Conservation (phyloP, 1,140 invertebrate genomes). For the Psix sp. region DNA sequence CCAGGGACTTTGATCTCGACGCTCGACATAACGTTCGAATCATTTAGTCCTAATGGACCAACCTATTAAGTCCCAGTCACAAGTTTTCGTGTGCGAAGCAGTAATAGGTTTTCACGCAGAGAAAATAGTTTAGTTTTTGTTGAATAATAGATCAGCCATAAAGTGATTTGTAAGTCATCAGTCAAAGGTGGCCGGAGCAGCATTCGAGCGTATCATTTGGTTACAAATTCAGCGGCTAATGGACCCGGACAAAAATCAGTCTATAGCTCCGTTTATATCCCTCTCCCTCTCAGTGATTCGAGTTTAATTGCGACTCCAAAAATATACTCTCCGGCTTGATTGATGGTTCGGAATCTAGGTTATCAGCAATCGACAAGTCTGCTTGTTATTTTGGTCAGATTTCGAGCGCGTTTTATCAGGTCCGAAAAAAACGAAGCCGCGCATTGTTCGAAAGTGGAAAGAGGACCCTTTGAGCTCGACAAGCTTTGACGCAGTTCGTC, state of each 20-base stretch:
- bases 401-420: constrained; percentile 15
- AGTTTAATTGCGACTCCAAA: constrained; percentile 28
- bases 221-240: constrained; percentile 36
- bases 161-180: constrained; percentile 48
- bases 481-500: constrained; percentile 43
- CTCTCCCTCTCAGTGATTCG: constrained; percentile 16
- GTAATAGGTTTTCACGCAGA: constrained; percentile 49
- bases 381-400: neutral
- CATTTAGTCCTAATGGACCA: constrained; percentile 38
- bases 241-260: constrained; percentile 19
- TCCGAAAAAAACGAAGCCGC: constrained; percentile 16
- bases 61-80: constrained; percentile 25
- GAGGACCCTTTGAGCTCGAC: constrained; percentile 31
- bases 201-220: constrained; percentile 48
- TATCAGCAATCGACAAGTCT: constrained; percentile 9
- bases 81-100: constrained; percentile 37
- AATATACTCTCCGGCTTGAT: constrained; percentile 11
- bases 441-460: constrained; percentile 34
- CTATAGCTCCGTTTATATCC: constrained; percentile 1
- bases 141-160: constrained; percentile 38
- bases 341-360: constrained; percentile 19
- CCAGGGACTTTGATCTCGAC: constrained; percentile 44
- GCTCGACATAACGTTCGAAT: constrained; percentile 37
- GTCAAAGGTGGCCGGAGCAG: constrained; percentile 20
- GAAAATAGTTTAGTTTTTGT: constrained; percentile 53